These are phyloP conservation scores for Montifringilla adamsi DNA, from an alignment of 2,113 vertebrate genomes.

Conservation along the genomic window DNA sequence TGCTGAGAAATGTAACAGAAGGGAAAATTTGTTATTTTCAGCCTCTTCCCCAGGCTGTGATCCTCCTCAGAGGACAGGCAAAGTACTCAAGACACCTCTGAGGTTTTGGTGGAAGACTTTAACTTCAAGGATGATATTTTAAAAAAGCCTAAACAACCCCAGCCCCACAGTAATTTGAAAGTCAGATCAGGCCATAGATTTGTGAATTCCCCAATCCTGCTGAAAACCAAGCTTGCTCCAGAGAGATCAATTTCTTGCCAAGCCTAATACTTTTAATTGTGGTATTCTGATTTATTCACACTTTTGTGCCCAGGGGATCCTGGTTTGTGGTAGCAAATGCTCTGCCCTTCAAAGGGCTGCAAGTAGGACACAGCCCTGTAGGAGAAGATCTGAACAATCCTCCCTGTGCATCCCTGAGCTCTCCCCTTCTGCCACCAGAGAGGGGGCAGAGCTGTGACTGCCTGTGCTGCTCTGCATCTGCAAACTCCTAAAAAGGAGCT, in stretches of 20 bases:
- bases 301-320: neutral
- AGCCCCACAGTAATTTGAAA: neutral
- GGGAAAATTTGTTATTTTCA: neutral
- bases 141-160: neutral
- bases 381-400: neutral
- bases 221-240: neutral
- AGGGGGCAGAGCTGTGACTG: neutral
- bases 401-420: neutral
- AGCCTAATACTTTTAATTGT: constrained; percentile 2
- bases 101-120: neutral
- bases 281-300: constrained; percentile 11
- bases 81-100: neutral
- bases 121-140: neutral
- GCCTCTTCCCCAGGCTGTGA: neutral
- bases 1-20: neutral
- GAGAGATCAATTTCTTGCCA: neutral
- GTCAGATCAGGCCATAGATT: neutral
- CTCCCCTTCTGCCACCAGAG: neutral
- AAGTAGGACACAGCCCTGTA: neutral
- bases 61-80: neutral
- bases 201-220: neutral
- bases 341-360: neutral
- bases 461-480: neutral
- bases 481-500: neutral
- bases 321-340: constrained; percentile 6